Conservation (phyloP, 2,888 invertebrate genomes). For the Mantis religiosa region DNA sequence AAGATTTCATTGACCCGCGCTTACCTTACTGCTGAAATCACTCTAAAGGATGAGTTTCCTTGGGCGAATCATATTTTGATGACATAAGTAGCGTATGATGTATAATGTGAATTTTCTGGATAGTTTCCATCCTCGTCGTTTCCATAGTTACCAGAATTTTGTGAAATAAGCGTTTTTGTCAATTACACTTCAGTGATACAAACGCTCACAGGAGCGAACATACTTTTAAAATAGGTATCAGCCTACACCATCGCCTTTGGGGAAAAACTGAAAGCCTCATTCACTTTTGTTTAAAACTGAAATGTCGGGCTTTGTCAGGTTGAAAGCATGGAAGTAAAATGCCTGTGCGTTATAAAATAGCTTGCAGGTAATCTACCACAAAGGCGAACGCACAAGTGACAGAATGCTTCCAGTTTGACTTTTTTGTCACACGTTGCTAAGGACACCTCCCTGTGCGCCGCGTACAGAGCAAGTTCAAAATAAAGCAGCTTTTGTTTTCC, state of each 20-base stretch:
- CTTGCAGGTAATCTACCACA: neutral
- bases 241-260: neutral
- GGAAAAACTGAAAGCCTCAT: neutral
- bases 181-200: too few species aligned
- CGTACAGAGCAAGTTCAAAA: neutral
- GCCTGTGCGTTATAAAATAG: neutral
- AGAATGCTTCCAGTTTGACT: neutral
- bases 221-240: neutral
- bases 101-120: too few species aligned
- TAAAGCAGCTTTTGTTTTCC: neutral
- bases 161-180: too few species aligned
- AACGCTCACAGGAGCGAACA: neutral
- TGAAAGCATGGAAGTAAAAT: neutral
- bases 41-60: too few species aligned
- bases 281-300: neutral
- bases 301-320: neutral
- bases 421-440: neutral
- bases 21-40: too few species aligned
- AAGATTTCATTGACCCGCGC: too few species aligned
- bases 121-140: too few species aligned
- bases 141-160: too few species aligned
- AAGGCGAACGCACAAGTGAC: neutral
- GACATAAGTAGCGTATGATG: too few species aligned
- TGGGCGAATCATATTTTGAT: too few species aligned
- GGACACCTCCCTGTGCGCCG: neutral